Base-by-base conservation (phyloP, 2,113 vertebrate genomes). In the Pyxicephalus adspersus region DNA sequence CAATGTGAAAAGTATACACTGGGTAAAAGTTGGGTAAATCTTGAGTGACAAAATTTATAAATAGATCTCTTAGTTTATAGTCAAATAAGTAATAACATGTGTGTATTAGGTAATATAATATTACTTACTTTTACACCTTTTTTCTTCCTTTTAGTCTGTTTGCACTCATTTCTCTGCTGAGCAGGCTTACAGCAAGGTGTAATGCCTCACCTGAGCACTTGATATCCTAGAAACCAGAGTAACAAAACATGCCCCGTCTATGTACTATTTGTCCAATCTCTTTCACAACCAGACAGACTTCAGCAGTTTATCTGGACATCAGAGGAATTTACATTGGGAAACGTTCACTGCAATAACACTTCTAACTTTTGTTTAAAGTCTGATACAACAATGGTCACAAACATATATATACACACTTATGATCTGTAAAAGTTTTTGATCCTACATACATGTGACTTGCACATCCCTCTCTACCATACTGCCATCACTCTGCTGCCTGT, bases 391-490 rank as follows among this genome's bases (percentile, higher is more conserved):
- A 51, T 18, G 26, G 25, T 63, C 25, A 64, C 9, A 26, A 29
- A 60, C 6, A 45, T 4, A 22, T 68, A 51, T 73, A 29, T 20
- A 20, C 57, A 8, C 34, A 34, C 15, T 3, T 58, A 1, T 34
- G 29, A 22, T n/a, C 55, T 45, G 34, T 38, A 1, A 7, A 73
- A 55, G 71, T 58, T 29, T 38, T 54, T 34, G 54, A 25, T n/a
- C 22, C 70, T 38, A 29, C 23, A 61, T 61, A 22, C 83, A 87
- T 85, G 77, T 84, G 60, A 83, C 54, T 67, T 25, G 66, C 65
- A 79, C 28, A 19, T 7, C 9, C 38, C 68, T 84, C 84, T 63
- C 25, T 11, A 65, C 38, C 38, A 45, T 45, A 73, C 73, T 64
- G 84, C 81, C 86, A 84, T 86, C 82, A 64, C 50, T 54, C 51